Evolutionary conservation across 2,888 invertebrate species (phyloP), one percentile per base, ranked within the genome.

Genomic region (Drosophila paramelanica): DNA sequence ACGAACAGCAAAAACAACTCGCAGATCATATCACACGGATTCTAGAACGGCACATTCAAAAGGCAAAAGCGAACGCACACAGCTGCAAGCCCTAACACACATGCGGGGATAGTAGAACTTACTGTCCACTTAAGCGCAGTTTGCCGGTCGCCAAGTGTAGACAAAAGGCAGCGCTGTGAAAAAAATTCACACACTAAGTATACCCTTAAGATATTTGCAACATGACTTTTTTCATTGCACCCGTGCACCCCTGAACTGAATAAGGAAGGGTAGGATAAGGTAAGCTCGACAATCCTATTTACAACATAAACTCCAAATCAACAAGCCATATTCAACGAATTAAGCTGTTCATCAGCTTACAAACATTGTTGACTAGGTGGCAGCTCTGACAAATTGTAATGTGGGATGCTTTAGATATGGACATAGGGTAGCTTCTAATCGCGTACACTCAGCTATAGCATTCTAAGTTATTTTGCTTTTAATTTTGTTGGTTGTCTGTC

Each of bases 161-260:
- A 81, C 76, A 84, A 84, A 84, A 84, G 88, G 58, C 75, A 71
- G 72, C 81, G 43, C n/a, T 74, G 70, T 78, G 67, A 68, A 69
- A 86, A 81, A 81, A 85, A 85, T 82, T 85, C 83, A 79, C 72
- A 86, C 88, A 69, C 77, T 85, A 88, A 85, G 86, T 80, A 77
- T 67, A 78, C 89, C 89, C 88, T 61, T 59, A 89, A 88, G 89
- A 74, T 88, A 86, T 88, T 82, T 88, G 71, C 79, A 88, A 67
- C 65, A 76, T 78, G 71, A 67, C 47, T 41, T 55, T 55, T 56
- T 43, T n/a, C 7, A 23, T 25, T 31, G 17, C 17, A 17, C 17
- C 55, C 43, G 43, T 38, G 25, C 20, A 42, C 6, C 5, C 20
- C 10, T 27, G 10, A 42, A 3, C 5, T 13, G 8, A 8, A 2